Base-by-base conservation (phyloP, 2,797 vertebrate species). In the Sylvia borin region DNA sequence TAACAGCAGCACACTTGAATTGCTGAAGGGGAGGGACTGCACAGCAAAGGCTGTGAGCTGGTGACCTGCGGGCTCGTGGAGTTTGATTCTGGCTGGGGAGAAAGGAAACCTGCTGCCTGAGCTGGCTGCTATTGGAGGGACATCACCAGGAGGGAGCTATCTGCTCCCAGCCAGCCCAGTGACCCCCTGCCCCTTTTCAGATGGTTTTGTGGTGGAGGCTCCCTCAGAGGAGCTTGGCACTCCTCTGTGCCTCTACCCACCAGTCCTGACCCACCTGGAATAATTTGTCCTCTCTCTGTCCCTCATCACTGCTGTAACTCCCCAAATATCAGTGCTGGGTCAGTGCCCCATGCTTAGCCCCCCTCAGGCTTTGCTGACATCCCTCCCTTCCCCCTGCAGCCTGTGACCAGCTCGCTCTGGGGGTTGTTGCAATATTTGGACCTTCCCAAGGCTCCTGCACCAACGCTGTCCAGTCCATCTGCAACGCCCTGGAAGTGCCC, bases 361-460 rank as follows among this genome's bases (percentile, higher is more conserved):
- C 32, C 17, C 11, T 2, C 1, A 1, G 18, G 2, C 32, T 12
- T 16, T 21, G 21, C 80, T 96, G 79, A 93, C 34, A 24, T 50
- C n/a, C 25, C 47, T 42, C 34, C 62, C 61, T 93, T 93, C 92
- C 94, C 93, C 13, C 94, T 89, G 20, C 92, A 99, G 99, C 99
- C 92, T 99, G 99, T 94, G 99, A 99, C 97, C 99, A 99, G 98
- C 98, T 99, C 43, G 99, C 99, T 1, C 98, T 99, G 96, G 99
- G 99, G 17, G 99, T 99, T 13, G 99, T 99, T 62, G 99, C 99
- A 18, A 99, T 99, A 96, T 99, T 99, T 0, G 99, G 99, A 25
- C 99, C 99, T 1, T 99, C 99, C 5, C 99, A 99, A 90, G 99
- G 99, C 92, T 99, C 99, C 29, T 99, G 99, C 2, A 99, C 99